Base-by-base conservation (phyloP, 2,888 invertebrate species). In the Microctonus brassicae region DNA sequence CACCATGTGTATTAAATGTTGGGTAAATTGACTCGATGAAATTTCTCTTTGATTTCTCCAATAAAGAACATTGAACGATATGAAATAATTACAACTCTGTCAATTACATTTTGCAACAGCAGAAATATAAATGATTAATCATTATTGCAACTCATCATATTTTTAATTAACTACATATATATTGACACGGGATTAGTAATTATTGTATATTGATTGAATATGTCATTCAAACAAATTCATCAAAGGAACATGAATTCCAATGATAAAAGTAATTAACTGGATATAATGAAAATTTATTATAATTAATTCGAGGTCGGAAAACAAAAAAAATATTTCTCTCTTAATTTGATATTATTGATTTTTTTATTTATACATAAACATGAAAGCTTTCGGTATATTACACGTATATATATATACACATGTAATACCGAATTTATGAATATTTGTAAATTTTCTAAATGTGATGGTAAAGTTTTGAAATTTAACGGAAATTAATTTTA, bases 401-500 rank as follows among this genome's bases (percentile, higher is more conserved):
- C 29, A 3, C 29, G 7, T 29, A 7, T 5, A 29, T 3, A 5
- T 29, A 17, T 47, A 5, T n/a, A n/a, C 9, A 17, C 34, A 34
- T 34, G 4, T 17, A 26, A n/a, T n/a, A n/a, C n/a, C 26, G 22
- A 5, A 26, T 13, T 10, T 34, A 22, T 36, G 7, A 20, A 39
- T 66, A n/a, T 57, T 33, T 52, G 36, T 66, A 36, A 66, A 66
- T 66, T 55, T 69, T n/a, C 7, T n/a, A 34, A 17, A 69, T 34
- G n/a, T 20, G 33, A 24, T 22, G 17, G 36, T 52, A 17, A 47
- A 47, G 26, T 42, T 29, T 47, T n/a, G 17, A n/a, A 17, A 52
- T 52, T 26, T 52, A 62, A 53, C 57, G 69, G 69, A 63, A 62
- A 69, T 66, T 66, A 55, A 66, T 57, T 55, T 66, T 66, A 55